Conservation (phyloP, 2,888 invertebrate species). For the Protophormia terraenovae region DNA sequence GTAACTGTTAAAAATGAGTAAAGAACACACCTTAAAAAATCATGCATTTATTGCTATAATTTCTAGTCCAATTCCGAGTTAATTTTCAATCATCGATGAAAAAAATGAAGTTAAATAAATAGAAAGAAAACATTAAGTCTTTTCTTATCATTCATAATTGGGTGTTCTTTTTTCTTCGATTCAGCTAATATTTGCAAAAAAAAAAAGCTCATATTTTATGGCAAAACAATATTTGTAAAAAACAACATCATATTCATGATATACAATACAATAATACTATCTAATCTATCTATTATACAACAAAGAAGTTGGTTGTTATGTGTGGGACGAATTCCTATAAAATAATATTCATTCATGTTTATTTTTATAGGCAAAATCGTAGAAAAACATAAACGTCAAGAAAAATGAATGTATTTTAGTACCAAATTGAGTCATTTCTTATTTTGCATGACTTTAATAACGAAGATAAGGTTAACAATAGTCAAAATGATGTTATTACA, state of each 20-base stretch:
- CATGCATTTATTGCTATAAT: neutral
- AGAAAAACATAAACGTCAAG: neutral
- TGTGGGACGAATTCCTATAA: neutral
- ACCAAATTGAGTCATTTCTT: neutral
- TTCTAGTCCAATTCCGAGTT: neutral
- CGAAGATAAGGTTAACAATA: too few relatives aligned
- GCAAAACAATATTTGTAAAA: neutral
- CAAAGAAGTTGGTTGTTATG: conserved; percentile 21
- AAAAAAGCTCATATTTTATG: conserved; percentile 13
- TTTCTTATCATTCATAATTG: neutral
- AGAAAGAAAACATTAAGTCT: neutral
- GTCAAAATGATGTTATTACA: too few relatives aligned
- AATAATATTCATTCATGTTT: neutral
- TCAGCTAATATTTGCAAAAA: conserved; percentile 18
- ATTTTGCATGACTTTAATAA: neutral
- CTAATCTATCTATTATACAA: neutral
- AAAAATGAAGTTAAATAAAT: neutral
- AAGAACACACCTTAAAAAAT: conserved; percentile 9
- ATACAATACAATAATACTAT: neutral
- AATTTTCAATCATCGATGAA: neutral
- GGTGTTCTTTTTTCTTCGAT: neutral
- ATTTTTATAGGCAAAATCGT: neutral
- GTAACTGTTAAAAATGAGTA: neutral
- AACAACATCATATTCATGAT: neutral
- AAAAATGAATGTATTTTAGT: neutral